Evolutionary conservation across 2,888 invertebrate genomes (phyloP), one percentile per base, ranked within the genome.

Genomic region (Eilema griseolum): DNA sequence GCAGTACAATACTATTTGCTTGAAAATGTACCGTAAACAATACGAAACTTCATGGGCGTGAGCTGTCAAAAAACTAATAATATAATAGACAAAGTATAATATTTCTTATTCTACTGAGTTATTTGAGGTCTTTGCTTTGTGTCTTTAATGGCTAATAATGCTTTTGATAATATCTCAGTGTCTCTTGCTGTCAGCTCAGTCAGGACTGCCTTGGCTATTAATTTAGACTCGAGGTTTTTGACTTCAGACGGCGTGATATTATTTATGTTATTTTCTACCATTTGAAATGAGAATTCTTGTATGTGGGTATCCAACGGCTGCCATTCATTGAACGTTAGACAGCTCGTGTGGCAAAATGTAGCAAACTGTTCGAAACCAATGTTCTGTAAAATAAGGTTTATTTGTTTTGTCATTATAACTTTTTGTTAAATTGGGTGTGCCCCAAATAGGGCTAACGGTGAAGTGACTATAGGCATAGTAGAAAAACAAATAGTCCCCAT

Each of bases 291-390:
- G 52, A 61, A 56, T 23, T 67, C 46, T 28, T 57, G 37, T 2
- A 41, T 33, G 33, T 62, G 26, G n/a, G 41, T 10, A 23, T 61
- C 23, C 24, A 63, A 41, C 7, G 68, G 69, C 31, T 69, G 64
- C 59, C 63, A 64, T 59, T 69, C 71, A 23, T 70, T 64, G 12
- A 70, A 70, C 3, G 70, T 73, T 28, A 65, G 26, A 10, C 64
- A 65, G 14, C 20, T 67, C 33, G 63, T 28, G 1, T 70, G 41
- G 20, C 33, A 67, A 37, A 60, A 60, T 33, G 57, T 37, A 28
- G 69, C 57, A 67, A 73, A 61, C 20, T 46, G 11, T 46, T 14
- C 33, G 24, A 61, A 67, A 20, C 67, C 71, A 46, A 63, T 71
- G 24, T 63, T 37, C 71, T 71, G 71, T 16, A 72, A 66, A 52